A percentile compares a stretch with the other conserved stretches of the same genome.
Evolutionary conservation across 2,888 invertebrate species (phyloP).

Genomic region (Stegophylla sp.): DNA sequence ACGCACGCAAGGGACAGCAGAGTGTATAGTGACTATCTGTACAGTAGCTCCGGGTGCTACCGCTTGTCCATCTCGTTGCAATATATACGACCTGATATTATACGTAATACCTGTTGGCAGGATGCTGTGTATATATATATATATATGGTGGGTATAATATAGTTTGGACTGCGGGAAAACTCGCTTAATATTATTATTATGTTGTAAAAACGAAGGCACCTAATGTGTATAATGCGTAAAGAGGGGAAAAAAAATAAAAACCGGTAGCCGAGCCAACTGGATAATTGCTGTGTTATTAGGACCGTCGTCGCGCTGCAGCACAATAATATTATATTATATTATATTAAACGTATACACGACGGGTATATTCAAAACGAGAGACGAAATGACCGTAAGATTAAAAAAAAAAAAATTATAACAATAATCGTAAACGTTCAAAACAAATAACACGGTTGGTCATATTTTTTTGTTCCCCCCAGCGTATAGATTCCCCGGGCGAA

Average conservation of each 20-base stretch:
- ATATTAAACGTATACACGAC: not conserved
- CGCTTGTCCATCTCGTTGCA: not conserved
- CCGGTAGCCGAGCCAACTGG: conserved; percentile 44
- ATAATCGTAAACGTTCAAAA: conserved; percentile 54
- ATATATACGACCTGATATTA: not conserved
- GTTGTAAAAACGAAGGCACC: conserved; percentile 2
- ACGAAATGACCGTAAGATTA: not conserved
- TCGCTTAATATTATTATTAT: conserved; percentile 19
- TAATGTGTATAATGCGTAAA: not conserved
- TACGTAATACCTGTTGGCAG: not conserved
- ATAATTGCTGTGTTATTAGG: conserved; percentile 54
- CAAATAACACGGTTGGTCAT: conserved; percentile 32
- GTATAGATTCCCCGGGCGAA: conserved; percentile 28
- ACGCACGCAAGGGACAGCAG: no score
- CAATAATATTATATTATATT: not conserved
- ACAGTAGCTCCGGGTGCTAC: no score
- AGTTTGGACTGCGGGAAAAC: not conserved
- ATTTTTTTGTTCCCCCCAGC: not conserved
- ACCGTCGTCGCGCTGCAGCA: conserved; percentile 5
- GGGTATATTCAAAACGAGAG: not conserved
- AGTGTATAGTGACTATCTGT: no score
- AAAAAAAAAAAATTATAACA: not conserved
- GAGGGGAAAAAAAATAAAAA: conserved; percentile 28
- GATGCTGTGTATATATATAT: not conserved
- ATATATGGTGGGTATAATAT: not conserved